phyloP scores from a whole-genome alignment of 2,888 invertebrate genomes.

The Rotaria magnacalcarata region DNA sequence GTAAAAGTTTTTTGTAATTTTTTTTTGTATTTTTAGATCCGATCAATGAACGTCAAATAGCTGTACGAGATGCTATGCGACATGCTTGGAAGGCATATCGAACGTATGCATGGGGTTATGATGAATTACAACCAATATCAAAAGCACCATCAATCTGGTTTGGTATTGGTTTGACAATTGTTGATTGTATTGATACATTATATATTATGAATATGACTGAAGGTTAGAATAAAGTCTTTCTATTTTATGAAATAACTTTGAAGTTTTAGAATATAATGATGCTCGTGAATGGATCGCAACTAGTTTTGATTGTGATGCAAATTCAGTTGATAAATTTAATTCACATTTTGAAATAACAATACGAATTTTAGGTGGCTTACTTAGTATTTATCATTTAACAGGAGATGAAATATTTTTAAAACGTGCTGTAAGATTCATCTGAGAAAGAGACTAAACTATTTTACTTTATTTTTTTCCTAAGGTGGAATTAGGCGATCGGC shows the following conservation, averaged over 20 bases:
- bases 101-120: slow-evolving; percentile 94
- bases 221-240: background rate
- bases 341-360: slow-evolving; percentile 98
- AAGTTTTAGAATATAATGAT: slow-evolving; percentile 65
- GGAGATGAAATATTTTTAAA: slow-evolving; percentile 79
- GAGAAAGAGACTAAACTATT: background rate
- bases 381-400: slow-evolving; percentile 86
- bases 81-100: slow-evolving; percentile 96
- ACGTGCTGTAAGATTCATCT: slow-evolving; percentile 64
- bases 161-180: slow-evolving; percentile 73
- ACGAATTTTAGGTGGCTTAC: slow-evolving; percentile 87
- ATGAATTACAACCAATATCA: slow-evolving; percentile 85
- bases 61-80: slow-evolving; percentile 39
- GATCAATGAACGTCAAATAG: slow-evolving; percentile 43
- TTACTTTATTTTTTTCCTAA: background rate
- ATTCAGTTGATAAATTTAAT: slow-evolving; percentile 67
- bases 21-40: slow-evolving; percentile 6
- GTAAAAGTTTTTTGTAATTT: background rate
- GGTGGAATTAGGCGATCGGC: slow-evolving; percentile 74
- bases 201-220: slow-evolving; percentile 84
- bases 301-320: slow-evolving; percentile 52
- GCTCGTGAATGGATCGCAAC: slow-evolving; percentile 79
- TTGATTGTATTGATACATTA: slow-evolving; percentile 91
- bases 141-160: slow-evolving; percentile 68
- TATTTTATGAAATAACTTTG: too few species aligned